These are phyloP conservation scores for Eptatretus burgeri DNA, from an alignment of 2,113 vertebrate genomes.

Conservation along the genomic window DNA sequence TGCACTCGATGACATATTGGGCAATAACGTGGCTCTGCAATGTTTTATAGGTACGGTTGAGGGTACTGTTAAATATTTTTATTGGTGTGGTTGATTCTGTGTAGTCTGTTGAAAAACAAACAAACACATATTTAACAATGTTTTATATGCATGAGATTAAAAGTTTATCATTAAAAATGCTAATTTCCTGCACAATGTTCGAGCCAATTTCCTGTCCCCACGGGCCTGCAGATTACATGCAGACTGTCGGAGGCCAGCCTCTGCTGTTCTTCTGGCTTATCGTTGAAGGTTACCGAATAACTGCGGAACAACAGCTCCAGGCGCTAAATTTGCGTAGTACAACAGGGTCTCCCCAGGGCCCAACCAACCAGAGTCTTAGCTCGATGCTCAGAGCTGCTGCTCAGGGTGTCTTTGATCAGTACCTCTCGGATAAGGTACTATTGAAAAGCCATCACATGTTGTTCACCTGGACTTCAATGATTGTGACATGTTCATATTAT, in stretches of 20 bases:
- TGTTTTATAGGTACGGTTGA: constrained; percentile 66
- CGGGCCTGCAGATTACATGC: constrained; percentile 67
- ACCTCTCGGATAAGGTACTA: constrained; percentile 59
- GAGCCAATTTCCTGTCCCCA: neutral
- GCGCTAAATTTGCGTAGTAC: constrained; percentile 42
- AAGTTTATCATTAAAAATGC: too few species aligned
- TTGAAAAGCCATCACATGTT: too few species aligned
- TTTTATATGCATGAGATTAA: too few species aligned
- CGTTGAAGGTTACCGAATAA: constrained; percentile 90
- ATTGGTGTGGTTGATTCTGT: too few species aligned
- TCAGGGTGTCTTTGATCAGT: constrained; percentile 80
- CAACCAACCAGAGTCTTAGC: constrained; percentile 48
- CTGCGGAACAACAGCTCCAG: constrained; percentile 77
- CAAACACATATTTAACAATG: too few species aligned
- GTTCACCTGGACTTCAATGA: too few species aligned
- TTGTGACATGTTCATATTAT: too few species aligned
- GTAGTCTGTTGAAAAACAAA: too few species aligned
- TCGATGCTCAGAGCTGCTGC: constrained; percentile 60
- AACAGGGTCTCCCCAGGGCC: constrained; percentile 42
- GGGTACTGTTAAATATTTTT: too few species aligned
- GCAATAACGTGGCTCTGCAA: constrained; percentile 93
- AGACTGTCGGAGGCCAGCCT: constrained; percentile 68
- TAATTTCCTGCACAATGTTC: too few species aligned
- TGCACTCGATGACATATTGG: constrained; percentile 74
- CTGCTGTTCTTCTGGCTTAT: constrained; percentile 99